Percentiles rank a stretch among this genome's conserved stretches.
Evolutionary conservation across 2,888 invertebrate species (phyloP).

Genomic region (Drosophila phalerata): DNA sequence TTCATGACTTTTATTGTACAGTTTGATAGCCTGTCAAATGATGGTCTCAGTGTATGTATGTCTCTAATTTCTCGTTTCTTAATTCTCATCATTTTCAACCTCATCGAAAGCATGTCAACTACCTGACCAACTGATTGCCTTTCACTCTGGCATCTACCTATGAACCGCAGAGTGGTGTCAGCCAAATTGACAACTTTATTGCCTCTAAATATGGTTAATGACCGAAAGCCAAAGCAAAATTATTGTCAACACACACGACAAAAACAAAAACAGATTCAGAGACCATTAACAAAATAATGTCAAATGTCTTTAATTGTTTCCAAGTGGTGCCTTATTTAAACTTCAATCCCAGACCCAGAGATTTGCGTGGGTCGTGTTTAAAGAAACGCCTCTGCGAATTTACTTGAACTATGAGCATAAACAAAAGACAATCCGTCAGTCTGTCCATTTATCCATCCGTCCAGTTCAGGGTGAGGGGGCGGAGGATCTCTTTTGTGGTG

Average conservation of each 20-base stretch:
- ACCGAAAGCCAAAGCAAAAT: conserved; percentile 47
- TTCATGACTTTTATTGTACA: conserved; percentile 37
- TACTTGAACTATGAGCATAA: conserved; percentile 43
- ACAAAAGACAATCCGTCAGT: conserved; percentile 20
- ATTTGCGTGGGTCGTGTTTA: conserved; percentile 57
- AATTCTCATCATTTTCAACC: conserved; percentile 15
- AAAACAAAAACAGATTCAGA: conserved; percentile 3
- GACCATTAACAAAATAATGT: conserved; percentile 73
- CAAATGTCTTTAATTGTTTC: conserved; percentile 73
- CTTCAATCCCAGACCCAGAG: conserved; percentile 13
- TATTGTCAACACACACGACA: conserved; percentile 58
- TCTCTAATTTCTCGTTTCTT: conserved; percentile 19
- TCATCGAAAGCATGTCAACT: conserved; percentile 69
- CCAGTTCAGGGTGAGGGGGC: background rate
- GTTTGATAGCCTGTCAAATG: conserved; percentile 18
- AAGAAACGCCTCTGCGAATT: conserved; percentile 58
- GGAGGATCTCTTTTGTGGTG: background rate
- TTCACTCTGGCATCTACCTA: conserved; percentile 35
- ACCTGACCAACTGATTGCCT: conserved; percentile 53
- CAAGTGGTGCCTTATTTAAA: conserved; percentile 47
- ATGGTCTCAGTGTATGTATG: background rate
- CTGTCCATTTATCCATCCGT: background rate
- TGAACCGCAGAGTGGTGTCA: conserved; percentile 27
- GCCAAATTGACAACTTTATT: conserved; percentile 77
- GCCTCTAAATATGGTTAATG: conserved; percentile 77